Base-by-base conservation (phyloP, 2,113 vertebrate species). In the Collichthys lucidus region DNA sequence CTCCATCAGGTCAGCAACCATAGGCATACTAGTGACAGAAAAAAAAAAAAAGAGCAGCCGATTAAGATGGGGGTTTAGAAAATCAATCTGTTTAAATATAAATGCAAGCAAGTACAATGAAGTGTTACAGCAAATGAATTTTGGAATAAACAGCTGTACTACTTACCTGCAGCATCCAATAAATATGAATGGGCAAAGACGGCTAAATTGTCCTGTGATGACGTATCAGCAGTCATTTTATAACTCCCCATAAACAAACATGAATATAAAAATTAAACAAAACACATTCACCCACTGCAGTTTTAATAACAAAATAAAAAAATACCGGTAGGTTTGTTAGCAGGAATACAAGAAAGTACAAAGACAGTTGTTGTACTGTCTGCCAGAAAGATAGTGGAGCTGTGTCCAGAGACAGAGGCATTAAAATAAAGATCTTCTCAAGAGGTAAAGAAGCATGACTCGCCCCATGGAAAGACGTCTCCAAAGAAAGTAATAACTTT, bases 1-100 rank as follows among this genome's bases (percentile, higher is more conserved):
- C 94, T 97, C 96, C 92, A 96, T 87, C 85, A 97, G 88, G 56
- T 96, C 96, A 75, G 91, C 91, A 78, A 84, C 92, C 59, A 92
- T 67, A 57, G 95, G 93, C 40, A 96, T 19, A 60, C 97, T 99
- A 92, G 40, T 92, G 90, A 59, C 29, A 75, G 35, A 66, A 24
- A 16, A 35, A 26, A 26, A 31, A 31, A 46, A 42, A 47, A 59
- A 19, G 19, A 50, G 6, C 0, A 1, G 11, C 7, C 22, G 24
- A 63, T 60, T 1, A 72, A 52, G 40, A 31, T 24, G 6, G 3
- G 2, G 10, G 22, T 11, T 52, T 64, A 6, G 19, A 67, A 26
- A 16, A 40, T 2, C 11, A 42, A 40, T 15, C 5, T 10, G 55
- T 55, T 61, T 50, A 20, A 67, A 35, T 35, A 56, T 3, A 35